Base-by-base conservation (phyloP, 2,797 vertebrate genomes). In the Thunnus albacares region DNA sequence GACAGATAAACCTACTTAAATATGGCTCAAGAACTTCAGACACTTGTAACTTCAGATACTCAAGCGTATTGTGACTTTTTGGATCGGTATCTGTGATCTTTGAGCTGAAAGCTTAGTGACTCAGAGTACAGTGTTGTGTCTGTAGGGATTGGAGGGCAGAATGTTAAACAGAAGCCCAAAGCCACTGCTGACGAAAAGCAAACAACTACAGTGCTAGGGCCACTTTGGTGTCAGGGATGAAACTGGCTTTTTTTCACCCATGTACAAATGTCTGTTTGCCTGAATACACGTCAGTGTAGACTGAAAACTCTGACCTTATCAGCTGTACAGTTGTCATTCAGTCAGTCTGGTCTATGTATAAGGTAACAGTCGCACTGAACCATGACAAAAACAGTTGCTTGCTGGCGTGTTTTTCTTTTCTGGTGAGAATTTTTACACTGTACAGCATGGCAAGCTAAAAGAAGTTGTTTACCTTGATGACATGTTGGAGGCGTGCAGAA, bases 161-260 rank as follows among this genome's bases (percentile, higher is more conserved):
- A 87, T 87, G 83, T 85, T 87, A 83, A 90, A 89, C 52, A 78
- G 83, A 61, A 87, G 84, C 84, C 75, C 57, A 55, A 66, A 84
- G 83, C 71, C 51, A 33, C 59, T 33, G 55, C 64, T 67, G 79
- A 69, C 57, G 12, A 70, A 78, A 78, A 64, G 60, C 72, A 69
- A 83, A 84, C 62, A 72, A 9, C 81, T 52, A 43, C 60, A 43
- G 62, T 67, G 57, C 60, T 71, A 3, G 9, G 60, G 55, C 63
- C 67, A 59, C 51, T 33, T 9, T 38, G 56, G 10, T 66, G 51
- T 78, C 80, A 71, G 70, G 49, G 71, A 63, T 66, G 43, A 12
- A 47, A 53, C 33, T 51, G 13, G 55, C 41, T 78, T 41, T 52
- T 33, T 62, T 13, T 26, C 61, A 61, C 24, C 43, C 11, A 15